Evolutionary conservation across 2,113 vertebrate genomes (phyloP), one percentile per base, ranked within the genome.

Genomic region (Chlorodrepanis virens): DNA sequence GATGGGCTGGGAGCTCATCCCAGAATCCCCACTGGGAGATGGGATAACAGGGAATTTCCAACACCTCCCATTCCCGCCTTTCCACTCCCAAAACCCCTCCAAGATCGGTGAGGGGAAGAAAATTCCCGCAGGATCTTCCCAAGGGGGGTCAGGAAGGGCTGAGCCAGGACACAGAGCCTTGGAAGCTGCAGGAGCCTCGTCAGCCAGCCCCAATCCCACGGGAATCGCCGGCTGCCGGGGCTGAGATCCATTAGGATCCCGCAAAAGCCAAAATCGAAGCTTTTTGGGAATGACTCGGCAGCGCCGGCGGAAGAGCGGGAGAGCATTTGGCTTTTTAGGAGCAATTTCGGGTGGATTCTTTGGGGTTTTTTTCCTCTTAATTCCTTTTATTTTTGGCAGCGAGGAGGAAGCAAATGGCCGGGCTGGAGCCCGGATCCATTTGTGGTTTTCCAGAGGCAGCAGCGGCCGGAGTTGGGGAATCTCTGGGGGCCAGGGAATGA

Each of bases 361-460:
- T 3, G 6, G n/a, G 6, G 2, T 59, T 50, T 56, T 37, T 39
- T 5, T 4, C 17, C 20, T 71, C 59, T 57, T 49, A 44, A 13
- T 61, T 17, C 67, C 47, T 49, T 49, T 91, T 87, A 89, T 95
- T 96, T 93, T 93, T 95, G 95, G 91, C 93, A 57, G 69, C n/a
- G 6, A 35, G 49, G 39, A 50, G 49, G 35, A 20, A 83, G 67
- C 10, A 45, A 86, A 64, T 31, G 67, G 83, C 42, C 61, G 61
- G 9, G 35, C 76, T 40, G 5, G 9, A 93, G 87, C 61, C 71
- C 5, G 8, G 80, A 91, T 83, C 49, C 90, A 83, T 95, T 91
- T 90, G 94, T 47, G 94, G 94, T 78, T 94, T 95, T 83, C 76
- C n/a, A 76, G 94, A 85, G 42, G 83, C 47, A 29, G 56, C 76